Percentiles rank a stretch among this genome's conserved stretches.
phyloP scores from a whole-genome alignment of 2,888 invertebrate genomes.

The Microplitis deprimator region DNA sequence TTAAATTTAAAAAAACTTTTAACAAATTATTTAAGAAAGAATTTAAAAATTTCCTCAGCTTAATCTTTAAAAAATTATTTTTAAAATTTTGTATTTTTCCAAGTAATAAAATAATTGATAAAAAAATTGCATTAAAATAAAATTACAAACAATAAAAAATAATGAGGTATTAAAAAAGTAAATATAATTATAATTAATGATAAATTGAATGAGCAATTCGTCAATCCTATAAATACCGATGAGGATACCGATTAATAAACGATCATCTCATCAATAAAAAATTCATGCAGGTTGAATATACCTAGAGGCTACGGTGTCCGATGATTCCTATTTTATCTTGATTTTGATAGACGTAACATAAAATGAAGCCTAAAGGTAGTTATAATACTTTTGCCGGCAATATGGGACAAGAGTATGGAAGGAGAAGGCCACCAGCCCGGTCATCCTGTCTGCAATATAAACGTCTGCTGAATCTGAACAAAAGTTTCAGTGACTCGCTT shows the following conservation, averaged over 20 bases:
- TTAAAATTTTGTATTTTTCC: too few relatives aligned
- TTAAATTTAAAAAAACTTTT: not conserved
- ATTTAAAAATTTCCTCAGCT: too few relatives aligned
- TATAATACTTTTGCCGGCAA: constrained; percentile 15
- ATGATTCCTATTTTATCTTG: constrained; percentile 27
- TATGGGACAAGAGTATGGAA: constrained; percentile 13
- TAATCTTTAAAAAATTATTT: too few relatives aligned
- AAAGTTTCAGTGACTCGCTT: constrained; percentile 39
- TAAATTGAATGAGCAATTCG: constrained; percentile 18
- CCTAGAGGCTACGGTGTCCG: constrained; percentile 16
- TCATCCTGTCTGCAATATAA: constrained; percentile 36
- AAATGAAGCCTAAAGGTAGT: constrained; percentile 5
- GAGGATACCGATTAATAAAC: constrained; percentile 13
- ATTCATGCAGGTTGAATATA: constrained; percentile 10
- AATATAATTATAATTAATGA: constrained; percentile 3
- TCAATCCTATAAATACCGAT: constrained; percentile 29
- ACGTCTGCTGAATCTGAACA: constrained; percentile 33
- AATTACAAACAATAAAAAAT: not conserved
- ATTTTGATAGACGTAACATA: constrained; percentile 27
- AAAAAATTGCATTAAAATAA: not conserved
- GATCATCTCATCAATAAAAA: constrained; percentile 18
- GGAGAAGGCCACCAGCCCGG: constrained; percentile 24
- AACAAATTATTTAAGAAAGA: not conserved
- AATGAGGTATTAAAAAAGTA: not conserved
- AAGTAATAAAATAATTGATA: too few relatives aligned